Conservation (phyloP, 2,797 vertebrate species). For the Falco novaeseelandiae region DNA sequence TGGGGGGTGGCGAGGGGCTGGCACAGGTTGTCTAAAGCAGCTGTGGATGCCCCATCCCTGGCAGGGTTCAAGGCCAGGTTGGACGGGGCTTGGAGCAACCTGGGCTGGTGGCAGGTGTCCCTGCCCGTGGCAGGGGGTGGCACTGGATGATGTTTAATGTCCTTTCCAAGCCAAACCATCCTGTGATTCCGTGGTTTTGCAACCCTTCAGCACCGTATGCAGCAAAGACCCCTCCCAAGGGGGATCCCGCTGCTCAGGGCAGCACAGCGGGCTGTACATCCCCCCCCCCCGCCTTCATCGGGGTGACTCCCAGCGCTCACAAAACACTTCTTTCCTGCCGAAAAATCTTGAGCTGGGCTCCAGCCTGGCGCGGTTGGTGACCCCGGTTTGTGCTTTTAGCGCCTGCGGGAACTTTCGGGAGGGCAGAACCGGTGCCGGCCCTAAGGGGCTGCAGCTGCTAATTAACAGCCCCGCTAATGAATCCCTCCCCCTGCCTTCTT, state of each 20-base stretch:
- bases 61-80: no score
- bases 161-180: no score
- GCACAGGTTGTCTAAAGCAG: no score
- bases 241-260: not conserved
- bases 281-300: not conserved
- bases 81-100: no score
- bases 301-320: rapidly evolving
- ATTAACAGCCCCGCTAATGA: not conserved
- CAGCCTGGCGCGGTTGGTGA: not conserved
- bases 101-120: no score
- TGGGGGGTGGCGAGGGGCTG: no score
- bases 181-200: no score
- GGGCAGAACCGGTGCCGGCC: not conserved
- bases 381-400: not conserved
- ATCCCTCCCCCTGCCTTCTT: not conserved
- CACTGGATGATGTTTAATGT: no score
- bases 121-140: no score
- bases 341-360: not conserved
- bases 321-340: not conserved
- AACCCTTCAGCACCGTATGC: not conserved
- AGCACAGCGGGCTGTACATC: not conserved
- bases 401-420: not conserved
- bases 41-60: no score
- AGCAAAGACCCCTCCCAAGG: not conserved
- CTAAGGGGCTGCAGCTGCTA: not conserved